Percentiles rank a stretch among this genome's conserved stretches.
These are phyloP conservation scores for Halisarca cf. caerulea DNA, from an alignment of 37 sponge, comb jelly and placozoan species.

Conservation along the genomic window DNA sequence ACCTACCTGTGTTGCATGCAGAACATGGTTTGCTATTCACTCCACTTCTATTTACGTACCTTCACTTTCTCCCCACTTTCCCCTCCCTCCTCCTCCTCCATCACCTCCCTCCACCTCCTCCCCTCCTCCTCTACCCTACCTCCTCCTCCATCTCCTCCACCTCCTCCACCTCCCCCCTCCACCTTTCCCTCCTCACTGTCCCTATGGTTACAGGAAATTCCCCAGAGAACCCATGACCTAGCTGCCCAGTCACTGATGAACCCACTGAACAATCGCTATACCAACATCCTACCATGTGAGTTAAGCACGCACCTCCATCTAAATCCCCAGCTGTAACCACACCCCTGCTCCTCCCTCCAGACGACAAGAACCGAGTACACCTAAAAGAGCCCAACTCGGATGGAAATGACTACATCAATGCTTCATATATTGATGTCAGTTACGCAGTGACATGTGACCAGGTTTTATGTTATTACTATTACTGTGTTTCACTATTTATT, in stretches of 20 bases:
- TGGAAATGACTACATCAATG: conserved; percentile 34
- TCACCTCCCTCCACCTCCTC: not conserved
- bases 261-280: conserved; percentile 7
- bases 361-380: conserved; percentile 13
- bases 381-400: conserved; percentile 2
- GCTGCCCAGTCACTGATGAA: not conserved
- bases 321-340: not conserved
- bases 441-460: no score
- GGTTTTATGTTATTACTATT: no score
- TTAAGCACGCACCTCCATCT: not conserved
- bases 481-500: not conserved
- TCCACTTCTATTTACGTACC: no score
- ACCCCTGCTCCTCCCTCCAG: conserved; percentile 2
- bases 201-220: conserved; percentile 8
- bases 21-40: no score
- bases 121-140: not conserved
- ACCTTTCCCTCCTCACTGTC: no score
- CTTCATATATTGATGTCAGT: conserved; percentile 19
- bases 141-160: not conserved
- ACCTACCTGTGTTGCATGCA: no score
- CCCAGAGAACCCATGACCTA: not conserved
- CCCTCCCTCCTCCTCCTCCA: not conserved
- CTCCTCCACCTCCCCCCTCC: not conserved
- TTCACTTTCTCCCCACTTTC: not conserved
- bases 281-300: conserved; percentile 16